Evolutionary conservation across 2,888 invertebrate genomes (phyloP).

Genomic region (Tiphia femorata): DNA sequence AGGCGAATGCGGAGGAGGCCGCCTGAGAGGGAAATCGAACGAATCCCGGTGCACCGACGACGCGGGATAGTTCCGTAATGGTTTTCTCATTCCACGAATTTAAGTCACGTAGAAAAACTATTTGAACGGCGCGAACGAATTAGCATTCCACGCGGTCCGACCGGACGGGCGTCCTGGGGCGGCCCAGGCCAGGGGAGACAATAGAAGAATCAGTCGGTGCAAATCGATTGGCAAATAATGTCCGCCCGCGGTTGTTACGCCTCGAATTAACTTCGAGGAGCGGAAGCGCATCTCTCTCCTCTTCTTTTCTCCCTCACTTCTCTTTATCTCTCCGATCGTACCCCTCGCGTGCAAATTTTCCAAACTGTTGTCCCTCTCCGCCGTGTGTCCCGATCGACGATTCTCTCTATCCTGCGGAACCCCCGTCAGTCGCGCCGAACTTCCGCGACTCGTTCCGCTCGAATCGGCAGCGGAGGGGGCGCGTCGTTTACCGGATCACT

Average conservation of each 20-base stretch:
- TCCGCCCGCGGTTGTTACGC: conserved; percentile 36
- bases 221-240: conserved; percentile 57
- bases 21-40: neutral
- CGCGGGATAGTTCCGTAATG: too few relatives aligned
- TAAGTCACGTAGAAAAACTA: conserved; percentile 65
- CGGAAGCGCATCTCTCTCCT: neutral
- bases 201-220: conserved; percentile 52
- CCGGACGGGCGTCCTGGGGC: conserved; percentile 43
- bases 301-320: neutral
- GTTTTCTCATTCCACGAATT: conserved; percentile 55
- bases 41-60: too few relatives aligned
- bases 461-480: neutral
- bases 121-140: conserved; percentile 58
- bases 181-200: conserved; percentile 44
- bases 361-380: too few relatives aligned
- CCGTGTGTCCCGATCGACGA: neutral
- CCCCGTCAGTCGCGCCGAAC: too few relatives aligned
- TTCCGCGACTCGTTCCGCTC: neutral
- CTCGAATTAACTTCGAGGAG: conserved; percentile 32
- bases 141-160: conserved; percentile 52
- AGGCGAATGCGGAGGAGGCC: too few relatives aligned
- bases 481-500: conserved; percentile 22
- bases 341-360: neutral
- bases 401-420: neutral
- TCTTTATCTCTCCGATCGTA: too few relatives aligned